Base-by-base conservation (phyloP, 2,797 vertebrate genomes). In the Eulemur rubriventer region DNA sequence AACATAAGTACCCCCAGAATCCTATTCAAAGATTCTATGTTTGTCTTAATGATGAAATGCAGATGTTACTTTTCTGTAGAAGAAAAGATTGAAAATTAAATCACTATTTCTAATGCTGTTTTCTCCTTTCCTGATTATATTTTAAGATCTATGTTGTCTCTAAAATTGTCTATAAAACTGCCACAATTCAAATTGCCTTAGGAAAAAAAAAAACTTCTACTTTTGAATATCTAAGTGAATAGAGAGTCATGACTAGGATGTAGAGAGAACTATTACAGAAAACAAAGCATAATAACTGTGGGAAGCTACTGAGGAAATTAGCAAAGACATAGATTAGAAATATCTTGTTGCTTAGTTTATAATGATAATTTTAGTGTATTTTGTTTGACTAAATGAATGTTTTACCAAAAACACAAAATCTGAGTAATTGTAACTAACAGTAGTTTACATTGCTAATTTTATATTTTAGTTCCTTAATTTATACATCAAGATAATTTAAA, bases 21-120 rank as follows among this genome's bases (percentile, higher is more conserved):
- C 41, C 28, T 96, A 90, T 89, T 89, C 41, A 97, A 87, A 97
- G 89, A 96, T 85, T 0, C 3, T 96, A 28, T 91, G 16, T 97
- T 97, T 96, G 38, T 97, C 84, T 96, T 88, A 81, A 20, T 96
- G 83, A 94, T 91, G 59, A 70, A 59, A 46, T 97, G 72, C 43
- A 97, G 83, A 79, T 94, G 80, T 96, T 97, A 38, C 55, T 52
- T 76, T 82, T 79, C 48, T 86, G 4, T 52, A 93, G 61, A 96
- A 38, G 18, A 94, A 78, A 48, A 76, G 7, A 38, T 82, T 61
- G 57, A 95, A 98, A 98, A 96, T 91, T 61, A 97, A 84, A 72
- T 95, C 41, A 88, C 43, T 89, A 88, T 38, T 72, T 55, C 61
- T 22, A 93, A 14, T 80, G 3, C 13, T 90, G 0, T 91, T 97